phyloP scores from a whole-genome alignment of 2,888 invertebrate genomes.

The Xestia ashworthii region DNA sequence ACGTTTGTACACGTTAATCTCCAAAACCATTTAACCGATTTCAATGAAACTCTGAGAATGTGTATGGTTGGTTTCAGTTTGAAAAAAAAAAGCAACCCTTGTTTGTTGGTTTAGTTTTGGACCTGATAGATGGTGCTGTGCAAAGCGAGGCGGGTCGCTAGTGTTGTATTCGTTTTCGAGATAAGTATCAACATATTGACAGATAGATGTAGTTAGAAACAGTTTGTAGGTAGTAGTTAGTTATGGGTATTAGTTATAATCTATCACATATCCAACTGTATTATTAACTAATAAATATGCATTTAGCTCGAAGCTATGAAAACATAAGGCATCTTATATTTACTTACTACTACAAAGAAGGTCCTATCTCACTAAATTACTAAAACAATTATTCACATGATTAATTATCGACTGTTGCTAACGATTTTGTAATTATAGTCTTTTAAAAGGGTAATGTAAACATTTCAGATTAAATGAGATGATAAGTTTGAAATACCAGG shows the following conservation, averaged over 20 bases:
- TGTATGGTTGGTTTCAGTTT: background rate
- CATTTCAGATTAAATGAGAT: conserved; percentile 48
- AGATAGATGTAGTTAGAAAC: conserved; percentile 33
- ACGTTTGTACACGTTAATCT: background rate
- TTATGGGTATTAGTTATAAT: conserved; percentile 12
- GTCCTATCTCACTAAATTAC: conserved; percentile 12
- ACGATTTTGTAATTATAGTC: conserved; percentile 51
- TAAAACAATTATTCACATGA: conserved; percentile 50
- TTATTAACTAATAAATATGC: conserved; percentile 33
- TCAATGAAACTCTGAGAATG: background rate
- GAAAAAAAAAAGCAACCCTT: no score
- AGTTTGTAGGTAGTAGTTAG: background rate
- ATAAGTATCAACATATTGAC: conserved; percentile 5
- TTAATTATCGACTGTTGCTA: conserved; percentile 30
- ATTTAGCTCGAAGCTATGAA: conserved; percentile 15
- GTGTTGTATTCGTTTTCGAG: conserved; percentile 20
- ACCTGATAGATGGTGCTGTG: background rate
- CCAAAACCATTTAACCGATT: background rate
- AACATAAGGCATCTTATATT: background rate
- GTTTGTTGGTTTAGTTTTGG: background rate
- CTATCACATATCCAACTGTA: conserved; percentile 26
- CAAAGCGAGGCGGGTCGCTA: background rate
- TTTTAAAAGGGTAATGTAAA: conserved; percentile 57
- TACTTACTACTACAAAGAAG: conserved; percentile 12
- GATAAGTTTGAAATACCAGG: conserved; percentile 57